Evolutionary conservation across 2,113 vertebrate species (phyloP).

Genomic region (Cairina moschata): DNA sequence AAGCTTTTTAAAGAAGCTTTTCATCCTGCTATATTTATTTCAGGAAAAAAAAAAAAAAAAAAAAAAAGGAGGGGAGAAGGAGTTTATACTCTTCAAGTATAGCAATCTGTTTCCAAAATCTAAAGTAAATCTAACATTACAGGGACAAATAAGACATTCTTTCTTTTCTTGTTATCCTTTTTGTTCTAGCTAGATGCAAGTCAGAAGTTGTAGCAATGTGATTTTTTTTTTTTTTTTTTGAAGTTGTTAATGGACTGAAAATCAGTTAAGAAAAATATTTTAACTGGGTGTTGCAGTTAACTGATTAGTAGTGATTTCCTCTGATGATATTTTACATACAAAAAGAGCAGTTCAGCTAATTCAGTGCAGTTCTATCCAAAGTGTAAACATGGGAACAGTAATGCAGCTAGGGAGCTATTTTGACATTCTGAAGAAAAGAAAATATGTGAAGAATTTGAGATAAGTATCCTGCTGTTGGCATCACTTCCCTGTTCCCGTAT

Average conservation of each 20-base stretch:
- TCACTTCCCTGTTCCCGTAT: conserved; percentile 60
- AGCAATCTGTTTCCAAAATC: background rate
- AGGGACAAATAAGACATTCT: background rate
- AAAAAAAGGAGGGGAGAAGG: too few relatives aligned
- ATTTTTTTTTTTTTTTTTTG: background rate
- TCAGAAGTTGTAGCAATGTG: background rate
- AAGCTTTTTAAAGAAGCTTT: background rate
- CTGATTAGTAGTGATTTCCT: background rate
- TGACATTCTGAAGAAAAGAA: conserved; percentile 65
- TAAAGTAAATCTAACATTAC: background rate
- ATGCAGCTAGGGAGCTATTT: conserved; percentile 48
- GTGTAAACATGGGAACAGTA: background rate
- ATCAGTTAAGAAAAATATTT: background rate
- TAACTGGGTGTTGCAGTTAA: background rate
- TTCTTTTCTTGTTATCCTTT: background rate
- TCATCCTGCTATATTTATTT: background rate
- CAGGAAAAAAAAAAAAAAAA: background rate
- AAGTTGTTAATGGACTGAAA: background rate
- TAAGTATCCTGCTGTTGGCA: conserved; percentile 70
- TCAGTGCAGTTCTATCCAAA: background rate
- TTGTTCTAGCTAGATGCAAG: background rate
- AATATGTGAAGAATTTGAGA: conserved; percentile 75
- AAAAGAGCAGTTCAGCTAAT: background rate
- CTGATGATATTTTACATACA: background rate
- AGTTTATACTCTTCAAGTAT: background rate